phyloP scores from a whole-genome alignment of 2,113 vertebrate genomes.

The Bolborhynchus lineola region DNA sequence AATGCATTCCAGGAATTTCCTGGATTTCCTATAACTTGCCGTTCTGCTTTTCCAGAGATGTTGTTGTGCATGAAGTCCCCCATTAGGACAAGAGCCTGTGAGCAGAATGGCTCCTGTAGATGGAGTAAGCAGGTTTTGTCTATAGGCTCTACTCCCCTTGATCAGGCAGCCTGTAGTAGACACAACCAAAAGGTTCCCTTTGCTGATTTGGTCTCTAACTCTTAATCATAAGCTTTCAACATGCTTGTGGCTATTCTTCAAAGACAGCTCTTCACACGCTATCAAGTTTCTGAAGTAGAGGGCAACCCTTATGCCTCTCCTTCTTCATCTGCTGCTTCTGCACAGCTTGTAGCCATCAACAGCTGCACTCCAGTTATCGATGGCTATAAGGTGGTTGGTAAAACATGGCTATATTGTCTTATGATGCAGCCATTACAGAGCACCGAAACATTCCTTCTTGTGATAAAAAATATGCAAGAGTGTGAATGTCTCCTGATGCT shows the following conservation, averaged over 20 bases:
- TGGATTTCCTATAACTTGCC: not conserved
- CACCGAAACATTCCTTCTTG: not conserved
- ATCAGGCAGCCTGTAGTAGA: not conserved
- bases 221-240: not conserved
- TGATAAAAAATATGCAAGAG: not conserved
- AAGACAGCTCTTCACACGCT: not conserved
- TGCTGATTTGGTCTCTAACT: not conserved
- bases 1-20: not conserved
- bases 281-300: too few species aligned
- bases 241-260: not conserved
- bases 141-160: not conserved
- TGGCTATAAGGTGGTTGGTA: not conserved
- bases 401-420: not conserved
- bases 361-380: fast-evolving
- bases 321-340: not conserved
- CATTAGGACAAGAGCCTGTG: not conserved
- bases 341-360: not conserved
- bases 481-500: not conserved
- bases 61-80: not conserved
- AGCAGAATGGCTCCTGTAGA: not conserved
- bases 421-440: not conserved
- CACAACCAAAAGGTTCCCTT: not conserved
- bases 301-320: fast-evolving
- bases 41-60: not conserved
- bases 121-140: not conserved